phyloP scores from a whole-genome alignment of 2,888 invertebrate species.

The Oithona nana region DNA sequence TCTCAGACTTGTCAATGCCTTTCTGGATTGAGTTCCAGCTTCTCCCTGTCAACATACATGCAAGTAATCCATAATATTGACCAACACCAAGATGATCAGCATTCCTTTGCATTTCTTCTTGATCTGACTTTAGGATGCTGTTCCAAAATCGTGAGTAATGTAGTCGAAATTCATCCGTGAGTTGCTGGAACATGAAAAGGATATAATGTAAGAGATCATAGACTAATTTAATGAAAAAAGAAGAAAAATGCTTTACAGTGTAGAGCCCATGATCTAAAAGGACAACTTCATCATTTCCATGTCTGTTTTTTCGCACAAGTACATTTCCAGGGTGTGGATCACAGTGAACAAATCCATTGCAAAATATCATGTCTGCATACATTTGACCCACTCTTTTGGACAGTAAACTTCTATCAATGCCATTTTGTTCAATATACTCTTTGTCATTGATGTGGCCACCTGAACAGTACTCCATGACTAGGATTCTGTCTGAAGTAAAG shows the following conservation, averaged over 20 bases:
- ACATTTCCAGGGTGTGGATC: constrained; percentile 98
- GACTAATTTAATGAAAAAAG: too few species aligned
- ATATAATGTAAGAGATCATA: too few species aligned
- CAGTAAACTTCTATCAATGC: constrained; percentile 45
- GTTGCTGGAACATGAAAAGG: too few species aligned
- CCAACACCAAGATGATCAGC: constrained; percentile 64
- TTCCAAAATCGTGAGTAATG: constrained; percentile 87
- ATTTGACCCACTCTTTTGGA: constrained; percentile 67
- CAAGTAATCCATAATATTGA: constrained; percentile 67
- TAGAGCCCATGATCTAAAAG: constrained; percentile 91
- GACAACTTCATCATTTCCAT: constrained; percentile 45
- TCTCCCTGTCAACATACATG: constrained; percentile 86
- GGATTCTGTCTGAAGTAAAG: constrained; percentile 55
- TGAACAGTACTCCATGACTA: constrained; percentile 82
- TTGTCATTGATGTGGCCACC: constrained; percentile 85
- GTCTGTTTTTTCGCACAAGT: constrained; percentile 38
- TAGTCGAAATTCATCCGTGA: constrained; percentile 64
- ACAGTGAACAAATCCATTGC: constrained; percentile 81
- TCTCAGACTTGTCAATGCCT: constrained; percentile 48
- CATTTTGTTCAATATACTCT: constrained; percentile 55
- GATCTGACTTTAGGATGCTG: constrained; percentile 64
- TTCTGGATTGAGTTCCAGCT: constrained; percentile 74
- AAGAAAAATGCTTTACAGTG: too few species aligned
- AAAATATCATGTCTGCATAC: constrained; percentile 94
- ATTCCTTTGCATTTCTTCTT: constrained; percentile 53